Base-by-base conservation (phyloP, 2,888 invertebrate genomes). In the Timandra comae region DNA sequence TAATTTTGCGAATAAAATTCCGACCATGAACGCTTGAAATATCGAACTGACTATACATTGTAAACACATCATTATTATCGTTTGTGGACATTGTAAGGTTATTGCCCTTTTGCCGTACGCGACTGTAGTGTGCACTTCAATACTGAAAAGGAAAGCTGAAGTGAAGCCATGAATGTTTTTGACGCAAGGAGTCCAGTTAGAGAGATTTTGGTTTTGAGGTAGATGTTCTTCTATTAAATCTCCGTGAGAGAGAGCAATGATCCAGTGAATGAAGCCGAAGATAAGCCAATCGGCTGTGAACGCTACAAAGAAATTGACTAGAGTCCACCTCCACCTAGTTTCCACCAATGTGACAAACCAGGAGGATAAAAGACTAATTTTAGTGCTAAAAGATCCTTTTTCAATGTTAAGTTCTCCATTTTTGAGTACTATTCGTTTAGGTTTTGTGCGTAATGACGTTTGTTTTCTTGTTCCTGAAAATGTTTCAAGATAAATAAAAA, bases 61-160 rank as follows among this genome's bases (percentile, higher is more conserved):
- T 35, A 97, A 86, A 71, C 97, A 97, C 94, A 98, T 95, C 38
- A 97, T 91, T 52, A 97, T 92, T 31, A 98, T 94, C 1, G 97
- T 96, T 65, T 96, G 93, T 0, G 97, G 95, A 62, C 99, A 99
- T 71, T 97, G 94, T 48, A 96, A 92, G 0, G 97, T 97, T 0
- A 96, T 96, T 30, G 92, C 88, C 34, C 96, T 90, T 30, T 89
- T 90, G 7, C 96, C 96, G 67, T 96, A 96, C 61, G 88, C 98
- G 36, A 98, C 96, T 0, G 97, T 98, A 59, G 97, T 97, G 65
- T 98, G 98, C 0, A 98, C 96, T 86, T 98, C 98, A 41, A 98
- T 90, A 50, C 96, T 97, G 86, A 97, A 98, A 26, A 99, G 89
- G 67, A 98, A 96, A 31, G 96, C 94, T 7, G 98, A 95, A 0